phyloP scores from a whole-genome alignment of 2,797 vertebrate species.

The Bradypus variegatus region DNA sequence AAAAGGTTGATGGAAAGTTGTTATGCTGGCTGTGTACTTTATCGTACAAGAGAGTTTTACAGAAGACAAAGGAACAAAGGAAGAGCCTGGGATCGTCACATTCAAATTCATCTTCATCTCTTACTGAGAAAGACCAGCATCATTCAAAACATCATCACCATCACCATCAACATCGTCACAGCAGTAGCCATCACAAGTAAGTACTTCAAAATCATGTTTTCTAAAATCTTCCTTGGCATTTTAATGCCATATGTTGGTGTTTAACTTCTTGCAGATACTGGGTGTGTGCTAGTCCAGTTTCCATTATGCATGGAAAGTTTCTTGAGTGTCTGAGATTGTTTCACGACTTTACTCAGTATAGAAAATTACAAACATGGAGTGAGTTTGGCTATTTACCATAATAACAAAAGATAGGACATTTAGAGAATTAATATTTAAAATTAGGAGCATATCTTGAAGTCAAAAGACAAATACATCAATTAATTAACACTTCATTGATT shows the following conservation, averaged over 20 bases:
- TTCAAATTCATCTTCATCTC: slow-evolving; percentile 89
- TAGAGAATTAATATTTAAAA: background rate
- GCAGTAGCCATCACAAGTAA: slow-evolving; percentile 95
- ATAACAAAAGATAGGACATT: background rate
- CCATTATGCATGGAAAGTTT: background rate
- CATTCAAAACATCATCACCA: slow-evolving; percentile 89
- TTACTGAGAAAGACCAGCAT: slow-evolving; percentile 96
- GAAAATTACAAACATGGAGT: background rate
- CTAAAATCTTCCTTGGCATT: background rate
- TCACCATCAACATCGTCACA: slow-evolving; percentile 86
- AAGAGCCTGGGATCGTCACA: slow-evolving; percentile 93
- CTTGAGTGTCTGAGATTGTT: background rate
- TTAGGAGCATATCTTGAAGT: background rate
- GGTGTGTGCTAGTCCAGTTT: background rate
- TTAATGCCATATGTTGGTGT: background rate
- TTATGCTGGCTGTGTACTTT: slow-evolving; percentile 98
- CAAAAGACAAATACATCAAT: background rate
- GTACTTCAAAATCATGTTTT: slow-evolving; percentile 50
- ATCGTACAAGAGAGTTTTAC: slow-evolving; percentile 97
- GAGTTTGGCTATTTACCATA: background rate
- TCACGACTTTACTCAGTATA: background rate
- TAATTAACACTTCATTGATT: background rate
- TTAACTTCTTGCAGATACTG: background rate
- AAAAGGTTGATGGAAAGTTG: slow-evolving; percentile 95
- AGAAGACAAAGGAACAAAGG: slow-evolving; percentile 98